Percentiles rank a stretch among this genome's conserved stretches.
Evolutionary conservation across 2,113 vertebrate species (phyloP).

Genomic region (Sardina pilchardus): DNA sequence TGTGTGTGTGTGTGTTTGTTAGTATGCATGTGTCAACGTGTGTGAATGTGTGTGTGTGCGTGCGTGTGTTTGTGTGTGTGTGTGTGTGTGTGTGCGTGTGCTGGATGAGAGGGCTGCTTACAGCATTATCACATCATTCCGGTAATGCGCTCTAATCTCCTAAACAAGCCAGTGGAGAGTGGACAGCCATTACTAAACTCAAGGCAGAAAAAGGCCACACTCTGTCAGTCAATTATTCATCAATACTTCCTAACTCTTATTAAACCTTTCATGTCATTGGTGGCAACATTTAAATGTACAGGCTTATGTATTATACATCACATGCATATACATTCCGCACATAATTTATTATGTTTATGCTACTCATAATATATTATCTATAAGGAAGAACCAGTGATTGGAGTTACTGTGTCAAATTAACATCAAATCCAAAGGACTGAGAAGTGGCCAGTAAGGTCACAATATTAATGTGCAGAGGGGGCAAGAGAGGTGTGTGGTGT

Average conservation of each 20-base stretch:
- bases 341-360: slow-evolving; percentile 76
- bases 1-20: no score
- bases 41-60: slow-evolving; percentile 27
- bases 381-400: slow-evolving; percentile 59
- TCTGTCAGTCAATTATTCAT: slow-evolving; percentile 73
- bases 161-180: slow-evolving; percentile 47
- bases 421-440: slow-evolving; percentile 65
- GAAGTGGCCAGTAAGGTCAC: slow-evolving; percentile 56
- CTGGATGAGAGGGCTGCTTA: slow-evolving; percentile 63
- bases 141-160: slow-evolving; percentile 62
- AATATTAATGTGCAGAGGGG: slow-evolving; percentile 54
- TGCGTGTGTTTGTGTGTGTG: no score
- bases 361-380: slow-evolving; percentile 68
- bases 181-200: slow-evolving; percentile 27
- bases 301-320: slow-evolving; percentile 73
- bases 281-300: slow-evolving; percentile 62
- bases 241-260: slow-evolving; percentile 70
- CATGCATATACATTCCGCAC: slow-evolving; percentile 51
- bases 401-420: slow-evolving; percentile 69
- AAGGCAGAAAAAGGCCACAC: slow-evolving; percentile 40
- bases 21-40: slow-evolving; percentile 10
- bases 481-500: slow-evolving; percentile 25
- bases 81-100: slow-evolving; percentile 40
- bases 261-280: slow-evolving; percentile 72
- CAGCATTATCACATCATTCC: slow-evolving; percentile 63